Conservation (phyloP, 2,888 invertebrate species). For the Drosophila ustulata region DNA sequence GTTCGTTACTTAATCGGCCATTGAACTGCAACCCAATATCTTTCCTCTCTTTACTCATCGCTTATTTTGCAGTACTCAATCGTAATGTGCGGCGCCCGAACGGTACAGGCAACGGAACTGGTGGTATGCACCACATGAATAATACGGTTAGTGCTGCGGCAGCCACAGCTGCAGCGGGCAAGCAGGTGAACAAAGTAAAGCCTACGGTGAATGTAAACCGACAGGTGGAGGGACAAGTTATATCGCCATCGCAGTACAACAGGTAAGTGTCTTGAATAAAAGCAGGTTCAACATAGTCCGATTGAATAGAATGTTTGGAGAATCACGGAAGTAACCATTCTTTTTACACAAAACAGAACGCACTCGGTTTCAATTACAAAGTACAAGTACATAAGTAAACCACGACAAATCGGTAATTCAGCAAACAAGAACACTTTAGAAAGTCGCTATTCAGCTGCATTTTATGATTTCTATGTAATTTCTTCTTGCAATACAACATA, state of each 20-base stretch:
- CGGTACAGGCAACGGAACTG: constrained; percentile 81
- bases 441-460: constrained; percentile 64
- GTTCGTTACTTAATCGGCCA: not conserved
- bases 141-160: constrained; percentile 86
- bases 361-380: constrained; percentile 62
- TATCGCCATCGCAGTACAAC: constrained; percentile 89
- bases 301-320: constrained; percentile 26
- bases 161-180: constrained; percentile 84
- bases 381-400: constrained; percentile 44
- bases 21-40: constrained; percentile 21
- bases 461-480: constrained; percentile 53
- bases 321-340: constrained; percentile 42
- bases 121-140: constrained; percentile 86
- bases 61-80: constrained; percentile 88
- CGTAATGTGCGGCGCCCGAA: constrained; percentile 89
- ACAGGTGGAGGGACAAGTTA: constrained; percentile 90
- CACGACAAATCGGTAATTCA: constrained; percentile 53
- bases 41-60: not conserved
- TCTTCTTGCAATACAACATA: constrained; percentile 36
- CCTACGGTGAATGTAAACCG: constrained; percentile 94
- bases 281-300: constrained; percentile 25
- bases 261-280: constrained; percentile 83
- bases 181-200: constrained; percentile 96
- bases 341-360: constrained; percentile 47
- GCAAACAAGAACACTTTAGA: constrained; percentile 58